Conservation (phyloP, 2,113 vertebrate genomes). For the Mastomys coucha region DNA sequence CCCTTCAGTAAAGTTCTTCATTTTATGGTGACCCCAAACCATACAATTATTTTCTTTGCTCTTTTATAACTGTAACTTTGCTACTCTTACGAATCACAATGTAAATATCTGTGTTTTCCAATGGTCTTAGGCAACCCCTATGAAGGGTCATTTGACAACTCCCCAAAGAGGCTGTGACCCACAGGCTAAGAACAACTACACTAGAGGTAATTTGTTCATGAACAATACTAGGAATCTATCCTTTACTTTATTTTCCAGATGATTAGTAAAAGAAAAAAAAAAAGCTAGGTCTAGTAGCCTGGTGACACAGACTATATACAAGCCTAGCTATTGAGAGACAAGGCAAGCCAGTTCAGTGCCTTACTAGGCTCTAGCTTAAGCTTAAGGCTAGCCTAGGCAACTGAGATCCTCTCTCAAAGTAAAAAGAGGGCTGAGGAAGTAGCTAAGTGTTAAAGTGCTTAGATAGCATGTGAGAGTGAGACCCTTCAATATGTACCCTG, state of each 20-base stretch:
- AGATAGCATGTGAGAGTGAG: no score
- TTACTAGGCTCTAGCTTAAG: no score
- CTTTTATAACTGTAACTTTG: not conserved
- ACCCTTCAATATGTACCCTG: not conserved
- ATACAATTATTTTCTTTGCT: not conserved
- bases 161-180: not conserved
- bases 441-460: not conserved
- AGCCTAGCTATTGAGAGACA: not conserved
- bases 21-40: not conserved
- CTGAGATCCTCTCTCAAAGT: not conserved
- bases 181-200: not conserved
- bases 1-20: not conserved
- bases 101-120: not conserved
- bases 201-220: not conserved
- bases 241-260: not conserved
- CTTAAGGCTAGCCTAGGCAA: not conserved
- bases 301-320: not conserved
- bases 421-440: not conserved
- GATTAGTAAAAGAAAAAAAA: not conserved
- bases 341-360: not conserved
- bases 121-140: not conserved
- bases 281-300: not conserved
- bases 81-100: not conserved
- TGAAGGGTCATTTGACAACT: not conserved
- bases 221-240: not conserved